Evolutionary conservation across 1,140 invertebrate genomes (phyloP).

Genomic region (Agrypnia vestita): DNA sequence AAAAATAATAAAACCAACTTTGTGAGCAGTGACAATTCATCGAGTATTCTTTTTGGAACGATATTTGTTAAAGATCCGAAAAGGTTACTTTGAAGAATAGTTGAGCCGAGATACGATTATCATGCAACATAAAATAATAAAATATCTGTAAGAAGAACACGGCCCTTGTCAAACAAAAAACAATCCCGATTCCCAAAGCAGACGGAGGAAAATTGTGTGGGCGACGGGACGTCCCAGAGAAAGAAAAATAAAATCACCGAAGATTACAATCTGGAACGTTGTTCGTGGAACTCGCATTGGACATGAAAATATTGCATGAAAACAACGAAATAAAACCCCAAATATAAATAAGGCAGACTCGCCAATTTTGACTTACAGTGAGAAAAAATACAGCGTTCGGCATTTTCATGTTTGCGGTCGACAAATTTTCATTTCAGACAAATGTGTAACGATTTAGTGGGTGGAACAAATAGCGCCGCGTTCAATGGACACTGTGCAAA

Average conservation of each 20-base stretch:
- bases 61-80: no score
- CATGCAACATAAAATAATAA: not conserved
- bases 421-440: constrained; percentile 1
- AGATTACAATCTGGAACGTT: constrained; percentile 38
- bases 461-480: no score
- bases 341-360: constrained; percentile 5
- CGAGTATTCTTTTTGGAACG: no score
- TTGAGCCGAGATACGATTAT: not conserved
- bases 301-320: constrained; percentile 14
- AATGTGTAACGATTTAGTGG: no score
- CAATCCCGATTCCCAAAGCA: constrained; percentile 17
- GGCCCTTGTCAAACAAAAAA: constrained; percentile 25
- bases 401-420: not conserved
- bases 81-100: not conserved
- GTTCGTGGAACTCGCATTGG: constrained; percentile 29
- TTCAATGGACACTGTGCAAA: no score
- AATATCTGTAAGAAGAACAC: not conserved
- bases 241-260: constrained; percentile 29
- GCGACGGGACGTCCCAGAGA: constrained; percentile 23
- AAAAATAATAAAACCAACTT: no score
- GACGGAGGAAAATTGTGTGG: constrained; percentile 12
- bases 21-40: no score
- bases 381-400: constrained; percentile 2
- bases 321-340: constrained; percentile 28
- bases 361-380: not conserved